Base-by-base conservation (phyloP, 2,797 vertebrate species). In the Enteromius trimaculatus region DNA sequence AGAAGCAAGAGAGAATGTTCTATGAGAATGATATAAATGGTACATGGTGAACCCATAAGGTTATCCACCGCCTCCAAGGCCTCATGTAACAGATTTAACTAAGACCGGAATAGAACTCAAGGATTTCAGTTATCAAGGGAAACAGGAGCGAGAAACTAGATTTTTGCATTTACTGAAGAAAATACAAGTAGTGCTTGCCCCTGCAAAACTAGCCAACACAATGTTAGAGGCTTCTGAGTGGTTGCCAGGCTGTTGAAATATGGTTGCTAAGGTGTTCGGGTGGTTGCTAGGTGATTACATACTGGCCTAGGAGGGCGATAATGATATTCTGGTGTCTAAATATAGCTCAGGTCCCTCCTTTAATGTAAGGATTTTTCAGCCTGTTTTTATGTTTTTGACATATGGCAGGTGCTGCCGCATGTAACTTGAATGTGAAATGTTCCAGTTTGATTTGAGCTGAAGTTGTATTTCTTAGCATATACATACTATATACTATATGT, bases 41-140 rank as follows among this genome's bases (percentile, higher is more conserved):
- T 80, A 78, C 77, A 79, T 66, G 60, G 34, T 77, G 80, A 82
- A 85, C 76, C 81, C 69, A 51, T 87, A 82, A 87, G 88, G 88
- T 87, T 86, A 85, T 86, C 80, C 72, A 79, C 66, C n/a, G 76
- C 83, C 85, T 85, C 74, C 44, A 39, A 65, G 68, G 83, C 74
- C 77, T 82, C 83, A 3, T 72, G 77, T 81, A 87, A 83, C 65
- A 47, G 84, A 78, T 80, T 86, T 77, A 85, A 86, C 82, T 78
- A 74, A 74, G 84, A 51, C 78, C 80, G 47, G 58, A 84, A 89
- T 77, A 84, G 79, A 87, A 88, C 76, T 87, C 75, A 81, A 80
- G 81, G 84, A 85, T 86, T 85, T 80, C 80, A 77, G 79, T 68
- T 84, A 86, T 88, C 80, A 87, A 62, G 58, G 75, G 66, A 81